Percentiles rank a stretch among this genome's conserved stretches.
Evolutionary conservation across 2,888 invertebrate genomes (phyloP).

Genomic region (Drosophila stalkeri): DNA sequence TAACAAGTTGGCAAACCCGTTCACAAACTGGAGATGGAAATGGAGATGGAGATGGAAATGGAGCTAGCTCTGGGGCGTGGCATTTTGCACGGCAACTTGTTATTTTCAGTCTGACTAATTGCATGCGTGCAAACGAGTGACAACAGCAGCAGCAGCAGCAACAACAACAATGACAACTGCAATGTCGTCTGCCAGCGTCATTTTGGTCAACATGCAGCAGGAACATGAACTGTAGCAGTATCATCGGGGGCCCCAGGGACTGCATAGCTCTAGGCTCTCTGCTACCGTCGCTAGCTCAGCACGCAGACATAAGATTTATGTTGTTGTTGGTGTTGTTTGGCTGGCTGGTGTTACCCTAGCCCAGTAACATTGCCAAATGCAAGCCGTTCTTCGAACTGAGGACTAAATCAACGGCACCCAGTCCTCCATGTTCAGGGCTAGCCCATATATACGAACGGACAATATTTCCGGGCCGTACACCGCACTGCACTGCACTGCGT

Average conservation of each 20-base stretch:
- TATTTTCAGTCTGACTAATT: slow-evolving; percentile 78
- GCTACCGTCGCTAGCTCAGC: slow-evolving; percentile 51
- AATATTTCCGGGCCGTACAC: slow-evolving; percentile 49
- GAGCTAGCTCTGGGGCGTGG: slow-evolving; percentile 54
- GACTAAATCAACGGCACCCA: slow-evolving; percentile 69
- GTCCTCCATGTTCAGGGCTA: slow-evolving; percentile 20
- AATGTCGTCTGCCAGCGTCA: slow-evolving; percentile 33
- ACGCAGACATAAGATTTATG: slow-evolving; percentile 70
- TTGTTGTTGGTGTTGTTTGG: slow-evolving; percentile 16
- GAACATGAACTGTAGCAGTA: slow-evolving; percentile 26
- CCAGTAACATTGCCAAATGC: slow-evolving; percentile 53
- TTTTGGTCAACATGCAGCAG: slow-evolving; percentile 38
- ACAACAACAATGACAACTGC: slow-evolving; percentile 33
- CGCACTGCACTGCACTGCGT: slow-evolving; percentile 52
- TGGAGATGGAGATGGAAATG: not conserved
- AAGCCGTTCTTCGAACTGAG: slow-evolving; percentile 56
- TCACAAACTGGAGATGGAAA: not conserved
- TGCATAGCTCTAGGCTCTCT: slow-evolving; percentile 13
- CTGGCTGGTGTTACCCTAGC: slow-evolving; percentile 21
- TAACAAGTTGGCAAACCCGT: slow-evolving; percentile 34
- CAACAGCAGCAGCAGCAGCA: slow-evolving; percentile 21
- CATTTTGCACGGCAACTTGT: slow-evolving; percentile 76
- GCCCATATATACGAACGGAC: slow-evolving; percentile 45
- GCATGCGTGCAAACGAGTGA: slow-evolving; percentile 63
- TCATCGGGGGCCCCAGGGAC: slow-evolving; percentile 3